Base-by-base conservation (phyloP, 2,113 vertebrate genomes). In the Mustela lutreola region DNA sequence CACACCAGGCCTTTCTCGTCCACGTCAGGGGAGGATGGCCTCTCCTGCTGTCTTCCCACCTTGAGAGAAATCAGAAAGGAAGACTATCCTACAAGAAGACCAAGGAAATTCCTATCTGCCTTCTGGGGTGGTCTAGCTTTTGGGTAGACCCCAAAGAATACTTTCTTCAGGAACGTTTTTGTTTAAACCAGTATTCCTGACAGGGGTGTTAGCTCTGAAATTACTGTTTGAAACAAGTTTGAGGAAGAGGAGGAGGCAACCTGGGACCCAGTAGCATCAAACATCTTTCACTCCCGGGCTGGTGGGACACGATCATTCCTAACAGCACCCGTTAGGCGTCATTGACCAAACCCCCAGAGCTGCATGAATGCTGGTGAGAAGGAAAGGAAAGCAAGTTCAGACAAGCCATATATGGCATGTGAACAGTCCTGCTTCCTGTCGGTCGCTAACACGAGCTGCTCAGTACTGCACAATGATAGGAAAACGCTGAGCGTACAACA, bases 401-500 rank as follows among this genome's bases (percentile, higher is more conserved):
- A 62, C 94, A 79, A n/a, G 88, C 96, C 97, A 96, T 98, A 98
- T 97, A 97, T 48, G 97, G 97, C 45, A 12, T 94, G n/a, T 48
- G 67, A 79, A 33, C n/a, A 5, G 76, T 18, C 85, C 92, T 39
- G 83, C 71, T 98, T 98, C 97, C 97, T 97, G 97, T 87, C 39
- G 83, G 95, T 92, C 12, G 48, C 91, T 33, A 42, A 26, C 60
- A 22, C 71, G 15, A 94, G 88, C 22, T 11, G 88, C 76, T 60
- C 90, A 62, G 45, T 21, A 60, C 26, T 87, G 91, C 71, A 96
- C 96, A 98, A 97, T 96, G 96, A 89, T 93, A 97, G 95, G 97
- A 98, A 98, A 97, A 89, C 39, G 83, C 97, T 95, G 91, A 97
- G 86, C 81, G 73, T 14, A 97, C 95, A 95, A 97, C 95, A 97